Evolutionary conservation across 2,888 invertebrate species (phyloP).

Genomic region (Diarsia dahlii): DNA sequence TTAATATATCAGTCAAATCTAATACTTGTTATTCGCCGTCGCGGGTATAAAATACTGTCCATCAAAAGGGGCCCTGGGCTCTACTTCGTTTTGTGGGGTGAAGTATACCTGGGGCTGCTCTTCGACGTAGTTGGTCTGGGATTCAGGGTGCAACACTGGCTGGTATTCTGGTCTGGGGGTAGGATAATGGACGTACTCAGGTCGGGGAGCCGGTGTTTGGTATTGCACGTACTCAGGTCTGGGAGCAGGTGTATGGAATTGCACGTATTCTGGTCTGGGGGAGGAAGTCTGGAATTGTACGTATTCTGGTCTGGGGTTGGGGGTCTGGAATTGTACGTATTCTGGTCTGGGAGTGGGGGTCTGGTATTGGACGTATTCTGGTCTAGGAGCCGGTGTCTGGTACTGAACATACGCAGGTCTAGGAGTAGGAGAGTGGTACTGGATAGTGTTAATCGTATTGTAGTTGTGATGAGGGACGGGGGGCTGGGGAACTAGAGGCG

Average conservation of each 20-base stretch:
- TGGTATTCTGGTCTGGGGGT: constrained; percentile 55
- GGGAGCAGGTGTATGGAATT: constrained; percentile 45
- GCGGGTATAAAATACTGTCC: constrained; percentile 81
- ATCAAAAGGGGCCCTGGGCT: constrained; percentile 62
- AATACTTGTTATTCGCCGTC: constrained; percentile 51
- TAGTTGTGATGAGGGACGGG: constrained; percentile 21
- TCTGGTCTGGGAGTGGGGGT: constrained; percentile 47
- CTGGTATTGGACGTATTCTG: constrained; percentile 47
- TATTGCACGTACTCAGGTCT: constrained; percentile 51
- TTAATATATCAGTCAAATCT: constrained; percentile 24
- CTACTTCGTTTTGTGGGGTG: constrained; percentile 76
- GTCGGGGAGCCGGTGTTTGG: constrained; percentile 45
- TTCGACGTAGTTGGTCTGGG: constrained; percentile 53
- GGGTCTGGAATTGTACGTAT: constrained; percentile 34
- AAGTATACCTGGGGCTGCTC: constrained; percentile 71
- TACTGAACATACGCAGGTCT: constrained; percentile 56
- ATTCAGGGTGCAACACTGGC: constrained; percentile 52
- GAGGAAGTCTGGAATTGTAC: constrained; percentile 43
- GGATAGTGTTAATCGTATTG: constrained; percentile 27
- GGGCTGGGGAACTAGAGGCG: constrained; percentile 41
- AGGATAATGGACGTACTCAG: constrained; percentile 46
- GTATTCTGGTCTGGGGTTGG: constrained; percentile 40
- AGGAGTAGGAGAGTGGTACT: constrained; percentile 45
- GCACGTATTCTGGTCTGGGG: constrained; percentile 46
- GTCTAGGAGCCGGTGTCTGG: constrained; percentile 38